Percentiles rank a stretch among this genome's conserved stretches.
Evolutionary conservation across 2,888 invertebrate genomes (phyloP).

Genomic region (Pycnomerus fuliginosus): DNA sequence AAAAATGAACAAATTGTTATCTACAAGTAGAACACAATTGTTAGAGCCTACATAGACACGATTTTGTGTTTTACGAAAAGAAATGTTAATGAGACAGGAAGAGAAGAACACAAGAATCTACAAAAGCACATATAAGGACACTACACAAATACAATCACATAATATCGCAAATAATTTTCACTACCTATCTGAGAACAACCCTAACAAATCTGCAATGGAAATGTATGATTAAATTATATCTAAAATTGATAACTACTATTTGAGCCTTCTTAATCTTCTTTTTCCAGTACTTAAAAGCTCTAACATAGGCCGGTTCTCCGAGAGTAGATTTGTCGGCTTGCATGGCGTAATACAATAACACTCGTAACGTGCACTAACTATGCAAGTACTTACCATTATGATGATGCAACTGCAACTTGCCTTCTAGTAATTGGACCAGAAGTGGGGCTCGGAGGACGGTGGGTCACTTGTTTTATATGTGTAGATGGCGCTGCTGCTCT

Average conservation of each 20-base stretch:
- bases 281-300: slow-evolving; percentile 49
- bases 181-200: slow-evolving; percentile 22
- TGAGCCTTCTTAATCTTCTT: slow-evolving; percentile 48
- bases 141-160: slow-evolving; percentile 25
- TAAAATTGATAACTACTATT: slow-evolving; percentile 40
- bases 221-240: slow-evolving; percentile 20
- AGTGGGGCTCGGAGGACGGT: slow-evolving; percentile 71
- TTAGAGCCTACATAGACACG: slow-evolving; percentile 3
- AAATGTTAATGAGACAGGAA: slow-evolving; percentile 17
- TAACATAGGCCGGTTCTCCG: slow-evolving; percentile 43
- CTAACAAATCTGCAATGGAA: slow-evolving; percentile 23
- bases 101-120: slow-evolving; percentile 20
- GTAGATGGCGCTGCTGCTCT: slow-evolving; percentile 67
- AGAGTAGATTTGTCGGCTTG: slow-evolving; percentile 25
- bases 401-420: slow-evolving; percentile 56
- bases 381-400: slow-evolving; percentile 51
- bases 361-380: slow-evolving; percentile 25
- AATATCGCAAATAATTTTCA: slow-evolving; percentile 41
- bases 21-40: slow-evolving; percentile 19
- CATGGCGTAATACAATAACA: slow-evolving; percentile 8
- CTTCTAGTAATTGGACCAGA: slow-evolving; percentile 76
- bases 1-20: slow-evolving; percentile 14
- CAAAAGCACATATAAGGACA: slow-evolving; percentile 34
- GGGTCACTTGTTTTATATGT: slow-evolving; percentile 71
- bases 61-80: no score